Evolutionary conservation across 2,113 vertebrate species (phyloP), one percentile per base, ranked within the genome.

Genomic region (Choloepus hoffmanni): DNA sequence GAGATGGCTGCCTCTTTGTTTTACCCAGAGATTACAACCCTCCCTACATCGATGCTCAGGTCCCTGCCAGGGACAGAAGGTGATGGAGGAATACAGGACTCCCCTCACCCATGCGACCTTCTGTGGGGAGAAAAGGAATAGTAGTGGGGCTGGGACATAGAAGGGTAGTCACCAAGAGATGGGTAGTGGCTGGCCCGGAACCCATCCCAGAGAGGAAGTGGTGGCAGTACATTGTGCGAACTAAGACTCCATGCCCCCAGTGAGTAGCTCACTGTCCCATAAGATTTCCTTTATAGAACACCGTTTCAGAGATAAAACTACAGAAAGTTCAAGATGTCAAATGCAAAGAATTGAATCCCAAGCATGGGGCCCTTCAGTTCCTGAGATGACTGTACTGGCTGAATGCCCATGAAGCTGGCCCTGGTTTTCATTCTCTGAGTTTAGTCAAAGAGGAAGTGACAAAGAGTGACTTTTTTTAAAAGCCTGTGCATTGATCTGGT

Each of bases 11-110:
- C 50, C 15, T 83, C 48, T 2, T 73, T 88, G 24, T 33, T 60
- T 58, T 55, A 8, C 9, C 5, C 24, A 55, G 62, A 53, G 21
- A 26, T 23, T 3, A 4, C 2, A 19, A 70, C 7, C 53, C 5
- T 65, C 13, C 13, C 28, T 72, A 10, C 6, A 60, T 2, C 0
- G 12, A 50, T 12, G 36, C 0, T 2, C 0, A 60, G 10, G 16
- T 24, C 1, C 4, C 13, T 70, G 28, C 11, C 21, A 74, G 23
- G n/a, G 18, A 7, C 30, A 18, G 53, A 45, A 12, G 13, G 5
- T 33, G 9, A 50, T 65, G 26, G 11, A 43, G 23, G 84, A 91
- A 72, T 78, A 65, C 3, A 76, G 10, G 8, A 9, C 0, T 70
- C 7, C 26, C 50, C 7, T 14, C 5, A 33, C 10, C 28, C 73